Percentiles rank a stretch among this genome's conserved stretches.
phyloP scores from a whole-genome alignment of 1,140 invertebrate species.

The Trachymyrmex septentrionalis region DNA sequence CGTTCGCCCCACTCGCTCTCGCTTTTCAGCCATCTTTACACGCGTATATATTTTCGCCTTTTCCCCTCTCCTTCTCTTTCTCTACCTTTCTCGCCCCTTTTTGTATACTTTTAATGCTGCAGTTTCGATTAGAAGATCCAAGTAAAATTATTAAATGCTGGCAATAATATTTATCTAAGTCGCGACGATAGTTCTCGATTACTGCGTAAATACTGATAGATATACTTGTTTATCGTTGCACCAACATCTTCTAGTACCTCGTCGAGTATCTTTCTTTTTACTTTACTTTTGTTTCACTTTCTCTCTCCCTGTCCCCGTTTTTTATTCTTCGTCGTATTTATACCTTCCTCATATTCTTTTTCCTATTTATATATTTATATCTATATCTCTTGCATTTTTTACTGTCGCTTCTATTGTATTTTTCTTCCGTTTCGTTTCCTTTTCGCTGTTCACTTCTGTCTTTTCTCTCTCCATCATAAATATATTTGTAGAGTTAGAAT shows the following conservation, averaged over 20 bases:
- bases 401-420: background rate
- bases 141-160: conserved; percentile 52
- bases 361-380: conserved; percentile 68
- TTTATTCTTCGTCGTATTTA: conserved; percentile 66
- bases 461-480: conserved; percentile 42
- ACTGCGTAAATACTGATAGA: conserved; percentile 78
- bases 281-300: conserved; percentile 47
- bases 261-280: conserved; percentile 7
- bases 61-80: background rate
- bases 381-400: conserved; percentile 23
- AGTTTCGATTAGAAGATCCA: conserved; percentile 59
- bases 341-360: conserved; percentile 42
- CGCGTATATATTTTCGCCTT: conserved; percentile 51
- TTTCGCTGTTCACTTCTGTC: background rate
- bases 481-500: conserved; percentile 80
- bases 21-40: conserved; percentile 26
- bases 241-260: conserved; percentile 4
- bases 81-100: background rate
- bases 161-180: conserved; percentile 68
- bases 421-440: background rate
- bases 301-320: conserved; percentile 15
- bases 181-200: conserved; percentile 62
- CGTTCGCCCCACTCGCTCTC: conserved; percentile 35
- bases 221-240: conserved; percentile 65
- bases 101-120: conserved; percentile 58